Percentiles rank a stretch among this genome's conserved stretches.
Conservation (phyloP, 2,888 invertebrate genomes). For the Drosophila cracens region DNA sequence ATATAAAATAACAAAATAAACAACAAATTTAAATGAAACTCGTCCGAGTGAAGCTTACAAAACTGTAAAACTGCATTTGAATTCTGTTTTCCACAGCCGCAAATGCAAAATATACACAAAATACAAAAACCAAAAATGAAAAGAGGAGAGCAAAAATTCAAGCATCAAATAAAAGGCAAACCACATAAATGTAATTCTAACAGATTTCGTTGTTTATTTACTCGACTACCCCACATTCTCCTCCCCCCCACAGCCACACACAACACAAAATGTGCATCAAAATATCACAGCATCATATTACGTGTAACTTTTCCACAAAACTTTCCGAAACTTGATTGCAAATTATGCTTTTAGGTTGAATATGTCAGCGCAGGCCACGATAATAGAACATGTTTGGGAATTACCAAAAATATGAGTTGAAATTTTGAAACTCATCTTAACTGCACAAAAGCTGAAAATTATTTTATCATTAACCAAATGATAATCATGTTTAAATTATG, state of each 20-base stretch:
- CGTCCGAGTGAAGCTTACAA: slow-evolving; percentile 65
- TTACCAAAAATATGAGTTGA: slow-evolving; percentile 6
- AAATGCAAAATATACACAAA: slow-evolving; percentile 39
- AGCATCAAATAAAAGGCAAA: slow-evolving; percentile 75
- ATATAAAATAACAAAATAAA: slow-evolving; percentile 33
- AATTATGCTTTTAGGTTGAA: not conserved
- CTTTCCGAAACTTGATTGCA: slow-evolving; percentile 3
- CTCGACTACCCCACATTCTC: not conserved
- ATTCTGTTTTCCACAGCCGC: slow-evolving; percentile 59
- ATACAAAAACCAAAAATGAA: slow-evolving; percentile 27
- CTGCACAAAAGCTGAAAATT: not conserved
- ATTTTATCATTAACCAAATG: not conserved
- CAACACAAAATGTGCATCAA: not conserved
- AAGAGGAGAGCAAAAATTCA: slow-evolving; percentile 53
- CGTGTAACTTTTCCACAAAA: slow-evolving; percentile 6
- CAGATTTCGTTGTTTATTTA: slow-evolving; percentile 27
- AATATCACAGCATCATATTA: not conserved
- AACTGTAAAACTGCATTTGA: slow-evolving; percentile 71
- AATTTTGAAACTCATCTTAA: not conserved
- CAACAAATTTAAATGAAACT: slow-evolving; percentile 41
- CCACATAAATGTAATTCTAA: slow-evolving; percentile 65
- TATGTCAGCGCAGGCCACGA: not conserved
- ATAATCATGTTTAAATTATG: not conserved
- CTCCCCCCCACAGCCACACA: no score
- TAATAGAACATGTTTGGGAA: slow-evolving; percentile 1